phyloP scores from a whole-genome alignment of 37 sponge, comb jelly and placozoan species.

The Spongilla lacustris region DNA sequence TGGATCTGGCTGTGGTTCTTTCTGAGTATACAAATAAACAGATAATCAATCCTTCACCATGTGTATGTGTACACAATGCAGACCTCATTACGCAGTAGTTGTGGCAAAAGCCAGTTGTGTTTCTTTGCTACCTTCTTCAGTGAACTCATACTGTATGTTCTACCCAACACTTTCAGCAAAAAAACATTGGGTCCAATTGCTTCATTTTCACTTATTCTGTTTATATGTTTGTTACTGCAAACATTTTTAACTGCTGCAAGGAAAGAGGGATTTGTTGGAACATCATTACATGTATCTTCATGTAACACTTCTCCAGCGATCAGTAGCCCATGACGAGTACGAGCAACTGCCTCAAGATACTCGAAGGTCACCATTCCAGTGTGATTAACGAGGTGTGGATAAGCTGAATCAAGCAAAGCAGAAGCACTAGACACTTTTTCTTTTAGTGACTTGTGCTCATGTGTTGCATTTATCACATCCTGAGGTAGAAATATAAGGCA shows the following conservation, averaged over 20 bases:
- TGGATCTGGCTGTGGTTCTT: slow-evolving; percentile 48
- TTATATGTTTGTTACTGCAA: slow-evolving; percentile 21
- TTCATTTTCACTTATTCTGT: slow-evolving; percentile 5
- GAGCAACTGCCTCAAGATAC: background rate
- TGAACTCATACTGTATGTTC: slow-evolving; percentile 44
- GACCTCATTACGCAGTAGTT: background rate
- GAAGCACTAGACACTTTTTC: background rate
- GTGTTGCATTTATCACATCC: background rate
- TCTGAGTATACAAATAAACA: background rate
- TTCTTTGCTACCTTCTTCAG: slow-evolving; percentile 24
- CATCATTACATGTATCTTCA: background rate
- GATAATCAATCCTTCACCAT: background rate
- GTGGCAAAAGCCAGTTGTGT: slow-evolving; percentile 49
- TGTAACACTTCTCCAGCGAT: background rate
- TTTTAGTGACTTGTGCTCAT: background rate
- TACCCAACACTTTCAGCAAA: slow-evolving; percentile 63
- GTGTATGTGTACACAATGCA: background rate
- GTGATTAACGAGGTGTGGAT: background rate
- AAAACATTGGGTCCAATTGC: slow-evolving; percentile 39
- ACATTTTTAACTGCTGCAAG: slow-evolving; percentile 1
- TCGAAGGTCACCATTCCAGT: background rate
- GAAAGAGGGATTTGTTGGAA: background rate
- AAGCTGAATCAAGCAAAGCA: background rate
- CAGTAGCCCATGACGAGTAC: background rate
- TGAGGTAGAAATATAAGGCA: background rate